phyloP scores from a whole-genome alignment of 2,888 invertebrate genomes.

The Melipona beecheii region DNA sequence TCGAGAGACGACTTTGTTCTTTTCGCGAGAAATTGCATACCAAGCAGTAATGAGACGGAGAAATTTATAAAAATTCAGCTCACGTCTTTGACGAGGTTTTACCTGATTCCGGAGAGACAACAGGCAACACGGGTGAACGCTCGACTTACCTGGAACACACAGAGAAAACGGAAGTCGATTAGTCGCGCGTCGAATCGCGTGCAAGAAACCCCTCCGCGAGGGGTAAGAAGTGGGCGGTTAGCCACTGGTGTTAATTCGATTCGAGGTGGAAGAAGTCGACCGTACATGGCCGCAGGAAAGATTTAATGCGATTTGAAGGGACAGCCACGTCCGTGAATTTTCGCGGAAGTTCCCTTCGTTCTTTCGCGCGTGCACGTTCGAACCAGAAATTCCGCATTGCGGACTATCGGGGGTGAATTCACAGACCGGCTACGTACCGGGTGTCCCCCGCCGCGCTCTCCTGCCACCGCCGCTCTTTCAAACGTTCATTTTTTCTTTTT shows the following conservation, averaged over 20 bases:
- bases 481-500: constrained; percentile 58
- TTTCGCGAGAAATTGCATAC: not conserved
- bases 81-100: not conserved
- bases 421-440: constrained; percentile 69
- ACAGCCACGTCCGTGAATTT: constrained; percentile 61
- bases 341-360: constrained; percentile 60
- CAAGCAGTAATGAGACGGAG: not conserved
- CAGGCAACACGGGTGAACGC: not conserved
- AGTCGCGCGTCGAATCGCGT: not conserved
- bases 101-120: constrained; percentile 30
- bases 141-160: constrained; percentile 67
- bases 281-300: constrained; percentile 12
- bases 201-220: not conserved
- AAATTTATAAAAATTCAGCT: not conserved
- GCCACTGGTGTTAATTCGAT: constrained; percentile 35
- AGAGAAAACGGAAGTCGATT: constrained; percentile 29
- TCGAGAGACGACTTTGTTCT: not conserved
- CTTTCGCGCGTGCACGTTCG: constrained; percentile 73
- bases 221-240: not conserved
- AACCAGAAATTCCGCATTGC: constrained; percentile 79
- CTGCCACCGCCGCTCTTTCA: constrained; percentile 19
- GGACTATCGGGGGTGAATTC: constrained; percentile 79
- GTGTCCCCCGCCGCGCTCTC: constrained; percentile 48
- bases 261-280: constrained; percentile 11
- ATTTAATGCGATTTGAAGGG: constrained; percentile 48